Evolutionary conservation across 2,888 invertebrate genomes (phyloP).

Genomic region (Acleris laterana): DNA sequence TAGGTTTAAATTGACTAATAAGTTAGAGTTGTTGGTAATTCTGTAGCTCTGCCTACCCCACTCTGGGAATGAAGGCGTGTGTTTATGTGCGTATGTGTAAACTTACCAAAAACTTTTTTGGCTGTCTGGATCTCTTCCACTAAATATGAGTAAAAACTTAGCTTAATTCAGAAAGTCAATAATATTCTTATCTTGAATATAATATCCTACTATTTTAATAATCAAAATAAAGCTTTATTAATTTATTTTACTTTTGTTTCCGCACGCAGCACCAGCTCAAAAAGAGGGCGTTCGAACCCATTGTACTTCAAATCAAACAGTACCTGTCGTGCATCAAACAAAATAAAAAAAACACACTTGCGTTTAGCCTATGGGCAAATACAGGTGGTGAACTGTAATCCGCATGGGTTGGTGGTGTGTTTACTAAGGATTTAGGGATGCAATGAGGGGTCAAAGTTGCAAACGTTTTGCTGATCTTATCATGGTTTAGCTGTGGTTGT

Average conservation of each 20-base stretch:
- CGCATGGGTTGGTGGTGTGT: constrained; percentile 32
- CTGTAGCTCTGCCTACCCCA: no score
- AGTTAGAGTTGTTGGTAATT: no score
- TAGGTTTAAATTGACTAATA: no score
- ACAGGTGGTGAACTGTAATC: constrained; percentile 62
- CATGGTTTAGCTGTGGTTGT: background rate
- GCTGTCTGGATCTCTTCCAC: no score
- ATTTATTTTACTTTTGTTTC: background rate
- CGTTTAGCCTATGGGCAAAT: constrained; percentile 67
- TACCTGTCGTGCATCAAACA: constrained; percentile 54
- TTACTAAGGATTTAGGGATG: constrained; percentile 17
- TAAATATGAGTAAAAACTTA: no score
- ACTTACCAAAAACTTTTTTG: no score
- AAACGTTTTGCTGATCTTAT: constrained; percentile 19
- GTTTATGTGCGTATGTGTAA: no score
- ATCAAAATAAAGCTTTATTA: background rate
- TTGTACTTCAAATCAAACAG: constrained; percentile 20
- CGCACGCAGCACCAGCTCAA: background rate
- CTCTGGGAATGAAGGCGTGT: no score
- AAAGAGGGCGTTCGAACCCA: background rate
- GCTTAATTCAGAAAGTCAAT: no score
- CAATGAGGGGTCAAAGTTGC: background rate
- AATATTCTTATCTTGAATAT: no score
- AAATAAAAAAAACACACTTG: constrained; percentile 50
- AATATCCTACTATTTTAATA: background rate